Evolutionary conservation across 2,888 invertebrate species (phyloP), one percentile per base, ranked within the genome.

Genomic region (Volucella inflata): DNA sequence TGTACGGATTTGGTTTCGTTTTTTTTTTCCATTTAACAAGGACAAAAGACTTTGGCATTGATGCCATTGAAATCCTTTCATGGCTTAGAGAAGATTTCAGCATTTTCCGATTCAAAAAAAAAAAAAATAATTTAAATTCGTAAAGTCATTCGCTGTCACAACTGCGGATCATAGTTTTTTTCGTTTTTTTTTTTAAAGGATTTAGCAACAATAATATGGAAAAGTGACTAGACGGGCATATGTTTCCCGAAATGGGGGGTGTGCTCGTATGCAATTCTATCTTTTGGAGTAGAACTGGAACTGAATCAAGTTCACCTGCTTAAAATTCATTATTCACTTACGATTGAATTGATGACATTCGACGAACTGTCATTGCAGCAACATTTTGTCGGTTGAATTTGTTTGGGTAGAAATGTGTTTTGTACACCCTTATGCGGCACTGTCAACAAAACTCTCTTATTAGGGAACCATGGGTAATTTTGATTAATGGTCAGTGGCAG

Each of bases 111-210:
- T 40, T 53, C 16, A 46, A 59, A n/a, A n/a, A n/a, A n/a, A n/a
- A n/a, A n/a, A n/a, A n/a, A n/a, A 70, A 78, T 30, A 14, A 78
- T 83, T 75, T 74, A 70, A 84, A 84, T 75, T 75, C 59, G 65
- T 71, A 38, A 71, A 71, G 84, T 84, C 80, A 80, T 76, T 79
- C 84, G 71, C 71, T 64, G 80, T 84, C 80, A 79, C 79, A 84
- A 65, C 70, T 70, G 79, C 57, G 68, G 64, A 64, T 75, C 44
- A 64, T 62, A 74, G 74, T 79, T 78, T 72, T 53, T 30, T 53
- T 6, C 4, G 14, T 8, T 6, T 42, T n/a, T 16, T 48, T 16
- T 65, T 72, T 17, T 51, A 53, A 57, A 68, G 64, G 57, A 64
- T 55, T 59, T 71, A 60, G 36, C 60, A 62, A 11, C 44, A 50